Conservation (phyloP, 2,888 invertebrate species). For the Teleiodes luculella region DNA sequence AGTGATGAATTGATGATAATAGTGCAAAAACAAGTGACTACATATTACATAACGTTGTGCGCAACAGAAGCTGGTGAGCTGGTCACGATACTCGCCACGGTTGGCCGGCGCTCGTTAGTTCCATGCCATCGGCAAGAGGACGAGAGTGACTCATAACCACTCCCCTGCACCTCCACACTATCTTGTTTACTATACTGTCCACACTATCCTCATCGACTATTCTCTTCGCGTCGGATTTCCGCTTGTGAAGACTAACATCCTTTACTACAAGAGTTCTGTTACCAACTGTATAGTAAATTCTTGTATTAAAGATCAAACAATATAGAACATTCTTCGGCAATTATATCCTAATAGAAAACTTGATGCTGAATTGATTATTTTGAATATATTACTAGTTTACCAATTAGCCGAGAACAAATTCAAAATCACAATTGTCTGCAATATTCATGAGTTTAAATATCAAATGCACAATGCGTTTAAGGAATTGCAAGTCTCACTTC, state of each 20-base stretch:
- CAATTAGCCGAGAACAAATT: conserved; percentile 10
- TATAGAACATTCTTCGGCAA: background rate
- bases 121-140: conserved; percentile 55
- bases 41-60: conserved; percentile 16
- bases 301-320: background rate
- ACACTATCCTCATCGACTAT: background rate
- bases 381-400: no score
- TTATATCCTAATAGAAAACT: no score
- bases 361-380: no score
- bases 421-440: conserved; percentile 6
- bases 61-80: conserved; percentile 44
- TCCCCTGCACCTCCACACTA: conserved; percentile 22
- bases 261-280: background rate
- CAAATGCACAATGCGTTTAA: conserved; percentile 13
- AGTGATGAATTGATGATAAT: no score
- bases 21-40: conserved; percentile 1
- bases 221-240: background rate
- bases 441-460: conserved; percentile 14
- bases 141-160: conserved; percentile 62
- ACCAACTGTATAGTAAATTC: background rate
- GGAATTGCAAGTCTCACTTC: conserved; percentile 9
- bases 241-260: conserved; percentile 1
- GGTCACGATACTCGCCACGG: conserved; percentile 61
- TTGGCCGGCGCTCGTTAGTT: conserved; percentile 50
- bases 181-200: conserved; percentile 3